These are phyloP conservation scores for Isichthys henryi DNA, from an alignment of 2,113 vertebrate genomes.

Conservation along the genomic window DNA sequence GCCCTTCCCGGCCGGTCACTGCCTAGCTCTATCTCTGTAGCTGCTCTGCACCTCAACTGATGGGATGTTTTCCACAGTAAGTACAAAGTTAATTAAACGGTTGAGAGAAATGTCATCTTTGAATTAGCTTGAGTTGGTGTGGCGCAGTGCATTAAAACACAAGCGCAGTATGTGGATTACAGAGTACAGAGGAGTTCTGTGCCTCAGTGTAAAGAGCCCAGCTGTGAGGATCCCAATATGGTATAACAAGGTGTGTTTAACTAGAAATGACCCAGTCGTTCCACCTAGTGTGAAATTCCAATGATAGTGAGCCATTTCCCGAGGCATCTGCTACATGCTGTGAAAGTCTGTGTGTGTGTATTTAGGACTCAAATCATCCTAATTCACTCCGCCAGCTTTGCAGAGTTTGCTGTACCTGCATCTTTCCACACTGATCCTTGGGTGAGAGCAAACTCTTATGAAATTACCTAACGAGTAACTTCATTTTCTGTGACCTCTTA, in stretches of 20 bases:
- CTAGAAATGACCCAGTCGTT: neutral
- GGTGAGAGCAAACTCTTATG: neutral
- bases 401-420: neutral
- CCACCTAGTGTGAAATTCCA: neutral
- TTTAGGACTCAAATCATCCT: neutral
- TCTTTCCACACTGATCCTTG: neutral
- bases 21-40: neutral
- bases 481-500: neutral
- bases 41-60: neutral
- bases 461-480: neutral
- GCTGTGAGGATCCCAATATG: neutral
- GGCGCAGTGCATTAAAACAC: neutral
- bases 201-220: neutral
- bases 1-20: fast-evolving
- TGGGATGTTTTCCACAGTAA: neutral
- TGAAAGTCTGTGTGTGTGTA: neutral
- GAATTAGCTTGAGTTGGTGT: neutral
- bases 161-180: neutral
- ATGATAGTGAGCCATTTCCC: neutral
- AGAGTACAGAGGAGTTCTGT: neutral
- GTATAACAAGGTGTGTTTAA: neutral
- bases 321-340: neutral
- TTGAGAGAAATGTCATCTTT: neutral
- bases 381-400: neutral
- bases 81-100: neutral